Percentiles rank a stretch among this genome's conserved stretches.
These are phyloP conservation scores for Brachystomella parvula DNA, from an alignment of 1,140 invertebrate genomes.

Conservation along the genomic window DNA sequence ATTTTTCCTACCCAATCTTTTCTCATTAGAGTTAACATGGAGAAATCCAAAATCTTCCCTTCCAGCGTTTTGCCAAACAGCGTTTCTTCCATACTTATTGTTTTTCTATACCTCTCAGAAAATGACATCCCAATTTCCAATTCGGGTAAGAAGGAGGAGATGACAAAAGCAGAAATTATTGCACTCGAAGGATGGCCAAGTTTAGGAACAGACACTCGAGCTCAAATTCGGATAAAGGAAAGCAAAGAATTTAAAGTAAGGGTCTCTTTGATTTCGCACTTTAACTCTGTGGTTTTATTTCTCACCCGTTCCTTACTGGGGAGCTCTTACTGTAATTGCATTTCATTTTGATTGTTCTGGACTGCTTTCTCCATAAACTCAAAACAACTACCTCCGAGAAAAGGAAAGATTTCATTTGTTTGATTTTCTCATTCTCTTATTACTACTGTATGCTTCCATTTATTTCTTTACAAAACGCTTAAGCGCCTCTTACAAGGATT, in stretches of 20 bases:
- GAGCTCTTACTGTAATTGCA: background rate
- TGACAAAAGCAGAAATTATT: conserved; percentile 70
- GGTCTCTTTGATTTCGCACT: too few species aligned
- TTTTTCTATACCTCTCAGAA: background rate
- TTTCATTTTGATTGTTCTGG: background rate
- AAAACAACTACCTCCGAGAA: too few species aligned
- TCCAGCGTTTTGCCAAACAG: background rate
- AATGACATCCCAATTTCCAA: conserved; percentile 18
- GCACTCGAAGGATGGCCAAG: conserved; percentile 83
- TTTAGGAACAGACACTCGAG: conserved; percentile 71
- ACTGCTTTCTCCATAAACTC: too few species aligned
- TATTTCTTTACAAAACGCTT: background rate
- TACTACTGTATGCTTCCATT: too few species aligned
- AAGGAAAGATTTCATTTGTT: too few species aligned
- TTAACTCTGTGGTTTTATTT: too few species aligned
- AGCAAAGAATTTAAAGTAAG: conserved; percentile 95
- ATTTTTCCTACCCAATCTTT: background rate
- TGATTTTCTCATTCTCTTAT: too few species aligned
- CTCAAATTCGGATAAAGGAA: conserved; percentile 86
- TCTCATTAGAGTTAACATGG: background rate
- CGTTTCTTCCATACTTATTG: background rate
- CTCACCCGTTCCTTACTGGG: background rate
- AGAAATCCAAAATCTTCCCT: background rate
- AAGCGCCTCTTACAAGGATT: background rate
- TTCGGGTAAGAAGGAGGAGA: conserved; percentile 44